Base-by-base conservation (phyloP, 2,797 vertebrate species). In the Enteromius afrohamiltoni region DNA sequence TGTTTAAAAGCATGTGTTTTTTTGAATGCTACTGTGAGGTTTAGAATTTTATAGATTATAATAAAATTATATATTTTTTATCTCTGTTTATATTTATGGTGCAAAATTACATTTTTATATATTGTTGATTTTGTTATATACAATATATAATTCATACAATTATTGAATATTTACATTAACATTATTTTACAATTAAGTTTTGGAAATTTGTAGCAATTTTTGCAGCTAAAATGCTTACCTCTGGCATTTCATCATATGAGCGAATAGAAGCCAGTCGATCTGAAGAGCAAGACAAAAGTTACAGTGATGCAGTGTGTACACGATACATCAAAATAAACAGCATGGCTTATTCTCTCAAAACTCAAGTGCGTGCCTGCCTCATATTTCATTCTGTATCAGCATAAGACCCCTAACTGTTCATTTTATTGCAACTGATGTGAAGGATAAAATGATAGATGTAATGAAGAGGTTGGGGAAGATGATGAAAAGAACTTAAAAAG, bases 161-260 rank as follows among this genome's bases (percentile, higher is more conserved):
- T 29, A 62, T 62, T 16, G 3, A 62, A 29, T 29, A 62, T 62
- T 16, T 62, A 62, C 6, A 62, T 62, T 1, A 3, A 29, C 26
- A 29, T 7, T 0, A 29, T 29, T 7, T 62, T 8, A 16, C 21
- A 19, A 10, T 29, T 69, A 37, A 21, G 29, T 76, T 9, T 74
- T 37, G 47, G 26, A 51, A 67, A 14, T 40, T 80, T 16, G 49
- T 34, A 34, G 14, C 23, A 37, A 3, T 16, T 83, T 55, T 71
- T 60, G 0, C 45, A 34, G 19, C 29, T 51, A 6, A 16, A 47
- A 51, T 85, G 95, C 97, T 96, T 80, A 98, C 97, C 85, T 92
- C 58, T 85, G 95, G 81, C 96, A 97, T 96, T 86, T 93, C 94
- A 85, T 98, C 96, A 89, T 96, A 97, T n/a, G 90, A 91, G 16